Evolutionary conservation across 1,140 invertebrate genomes (phyloP).

Genomic region (Aphaenogaster rudis): DNA sequence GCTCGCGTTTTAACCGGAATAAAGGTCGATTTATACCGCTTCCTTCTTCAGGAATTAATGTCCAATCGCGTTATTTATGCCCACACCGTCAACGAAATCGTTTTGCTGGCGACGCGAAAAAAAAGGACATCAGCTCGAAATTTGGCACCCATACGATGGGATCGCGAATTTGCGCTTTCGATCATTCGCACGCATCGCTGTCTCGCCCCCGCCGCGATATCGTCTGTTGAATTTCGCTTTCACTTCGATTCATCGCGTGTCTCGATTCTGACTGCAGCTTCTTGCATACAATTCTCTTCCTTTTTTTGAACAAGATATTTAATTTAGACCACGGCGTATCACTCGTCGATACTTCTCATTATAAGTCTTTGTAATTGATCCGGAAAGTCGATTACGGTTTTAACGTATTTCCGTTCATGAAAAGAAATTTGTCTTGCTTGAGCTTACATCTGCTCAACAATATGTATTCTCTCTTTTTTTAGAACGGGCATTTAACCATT

Average conservation of each 20-base stretch:
- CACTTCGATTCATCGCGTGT: not conserved
- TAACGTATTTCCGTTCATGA: not conserved
- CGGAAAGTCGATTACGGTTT: not conserved
- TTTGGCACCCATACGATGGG: slow-evolving; percentile 53
- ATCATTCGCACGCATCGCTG: slow-evolving; percentile 56
- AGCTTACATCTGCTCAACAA: not conserved
- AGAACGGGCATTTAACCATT: slow-evolving; percentile 28
- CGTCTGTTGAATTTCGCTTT: slow-evolving; percentile 6
- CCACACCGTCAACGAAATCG: slow-evolving; percentile 8
- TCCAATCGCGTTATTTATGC: slow-evolving; percentile 27
- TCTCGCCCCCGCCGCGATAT: slow-evolving; percentile 55
- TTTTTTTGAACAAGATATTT: not conserved
- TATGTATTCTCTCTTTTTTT: slow-evolving; percentile 18
- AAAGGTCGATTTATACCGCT: not conserved
- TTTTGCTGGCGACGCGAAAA: slow-evolving; percentile 16
- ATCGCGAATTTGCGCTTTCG: slow-evolving; percentile 32
- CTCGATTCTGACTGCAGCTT: not conserved
- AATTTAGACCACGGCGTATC: not conserved
- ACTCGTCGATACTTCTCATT: not conserved
- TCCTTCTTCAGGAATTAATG: slow-evolving; percentile 25
- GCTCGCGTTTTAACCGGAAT: not conserved
- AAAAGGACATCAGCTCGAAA: slow-evolving; percentile 43
- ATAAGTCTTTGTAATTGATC: not conserved
- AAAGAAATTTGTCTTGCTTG: not conserved
- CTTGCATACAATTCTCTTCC: not conserved